Conservation (phyloP, 2,797 vertebrate species). For the Dryobates pubescens region DNA sequence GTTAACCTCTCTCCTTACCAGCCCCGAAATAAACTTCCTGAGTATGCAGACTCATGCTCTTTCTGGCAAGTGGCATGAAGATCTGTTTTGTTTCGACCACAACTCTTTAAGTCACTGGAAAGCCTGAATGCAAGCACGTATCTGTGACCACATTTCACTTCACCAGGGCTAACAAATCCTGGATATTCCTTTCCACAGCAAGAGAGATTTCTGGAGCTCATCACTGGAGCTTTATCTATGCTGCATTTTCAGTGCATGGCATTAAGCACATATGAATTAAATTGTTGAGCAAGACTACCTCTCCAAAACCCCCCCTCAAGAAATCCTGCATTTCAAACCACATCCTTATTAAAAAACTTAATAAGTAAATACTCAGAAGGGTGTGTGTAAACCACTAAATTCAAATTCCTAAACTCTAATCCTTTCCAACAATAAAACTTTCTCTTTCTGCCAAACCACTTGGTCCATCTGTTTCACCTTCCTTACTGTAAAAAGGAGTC, state of each 20-base stretch:
- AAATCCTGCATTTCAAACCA: conserved; percentile 42
- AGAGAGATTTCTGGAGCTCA: conserved; percentile 7
- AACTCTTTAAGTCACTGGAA: neutral
- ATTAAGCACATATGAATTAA: conserved; percentile 4
- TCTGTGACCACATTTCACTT: neutral
- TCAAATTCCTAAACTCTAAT: conserved; percentile 58
- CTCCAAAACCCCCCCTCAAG: neutral
- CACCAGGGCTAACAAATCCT: neutral
- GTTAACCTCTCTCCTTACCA: neutral
- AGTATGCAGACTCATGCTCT: fast-evolving
- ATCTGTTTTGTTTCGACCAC: neutral
- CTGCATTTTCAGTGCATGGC: neutral
- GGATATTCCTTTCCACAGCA: neutral
- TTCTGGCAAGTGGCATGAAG: neutral
- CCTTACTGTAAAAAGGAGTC: conserved; percentile 1
- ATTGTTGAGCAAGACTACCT: neutral
- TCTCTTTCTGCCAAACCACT: conserved; percentile 59
- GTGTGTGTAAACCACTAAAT: conserved; percentile 57
- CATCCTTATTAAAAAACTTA: conserved; percentile 67
- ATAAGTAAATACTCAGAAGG: conserved; percentile 58
- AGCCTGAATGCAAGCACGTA: neutral
- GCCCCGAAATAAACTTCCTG: neutral
- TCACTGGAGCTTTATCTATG: neutral
- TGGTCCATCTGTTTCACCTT: conserved; percentile 55
- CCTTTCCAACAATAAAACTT: conserved; percentile 54